Conservation (phyloP, 2,797 vertebrate genomes). For the Bufotes viridis region DNA sequence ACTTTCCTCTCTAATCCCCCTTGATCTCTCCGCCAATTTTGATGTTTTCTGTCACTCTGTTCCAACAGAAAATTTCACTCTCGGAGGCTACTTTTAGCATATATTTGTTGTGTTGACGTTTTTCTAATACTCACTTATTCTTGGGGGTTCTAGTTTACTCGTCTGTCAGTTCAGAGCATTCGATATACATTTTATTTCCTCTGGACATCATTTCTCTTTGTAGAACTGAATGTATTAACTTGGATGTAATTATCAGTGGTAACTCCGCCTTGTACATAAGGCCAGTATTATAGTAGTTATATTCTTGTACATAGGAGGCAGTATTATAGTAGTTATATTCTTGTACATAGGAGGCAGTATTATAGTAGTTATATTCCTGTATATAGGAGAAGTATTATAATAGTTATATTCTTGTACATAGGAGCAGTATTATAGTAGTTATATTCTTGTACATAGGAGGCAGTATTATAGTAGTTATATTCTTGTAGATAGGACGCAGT, state of each 20-base stretch:
- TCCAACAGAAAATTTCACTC: constrained; percentile 8
- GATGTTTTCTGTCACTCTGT: background rate
- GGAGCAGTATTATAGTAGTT: background rate
- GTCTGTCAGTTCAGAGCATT: background rate
- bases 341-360: background rate
- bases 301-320: background rate
- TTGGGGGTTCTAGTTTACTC: background rate
- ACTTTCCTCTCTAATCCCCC: constrained; percentile 17
- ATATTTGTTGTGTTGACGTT: background rate
- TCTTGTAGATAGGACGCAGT: background rate
- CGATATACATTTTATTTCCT: background rate
- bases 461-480: constrained; percentile 6
- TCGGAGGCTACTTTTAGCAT: background rate
- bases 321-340: constrained; percentile 5
- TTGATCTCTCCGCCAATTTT: constrained; percentile 20
- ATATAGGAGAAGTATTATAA: background rate
- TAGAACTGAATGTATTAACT: background rate
- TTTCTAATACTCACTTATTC: background rate
- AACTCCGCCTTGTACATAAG: background rate
- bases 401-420: background rate
- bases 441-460: background rate
- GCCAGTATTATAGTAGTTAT: background rate
- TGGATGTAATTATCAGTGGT: background rate
- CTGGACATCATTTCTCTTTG: background rate
- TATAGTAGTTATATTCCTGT: background rate